Percentiles rank a stretch among this genome's conserved stretches.
Conservation (phyloP, 2,113 vertebrate genomes). For the Asarcornis scutulata region DNA sequence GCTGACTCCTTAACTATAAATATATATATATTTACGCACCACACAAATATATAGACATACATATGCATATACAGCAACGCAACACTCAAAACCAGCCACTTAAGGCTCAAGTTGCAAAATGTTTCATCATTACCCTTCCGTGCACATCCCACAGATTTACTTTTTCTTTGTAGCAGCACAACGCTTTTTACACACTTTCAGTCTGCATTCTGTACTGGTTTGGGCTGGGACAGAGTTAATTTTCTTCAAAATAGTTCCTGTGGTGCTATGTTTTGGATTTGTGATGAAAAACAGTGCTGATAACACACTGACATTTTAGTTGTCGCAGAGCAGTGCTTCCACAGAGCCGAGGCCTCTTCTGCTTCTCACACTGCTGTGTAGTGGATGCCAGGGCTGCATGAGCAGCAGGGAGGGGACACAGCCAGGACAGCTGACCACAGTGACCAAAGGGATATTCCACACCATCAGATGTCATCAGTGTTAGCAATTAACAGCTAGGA, state of each 20-base stretch:
- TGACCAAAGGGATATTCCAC: not conserved
- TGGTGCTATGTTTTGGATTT: not conserved
- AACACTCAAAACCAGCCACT: not conserved
- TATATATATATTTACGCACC: no score
- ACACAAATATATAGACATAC: no score
- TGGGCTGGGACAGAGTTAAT: not conserved
- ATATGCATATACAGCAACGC: not conserved
- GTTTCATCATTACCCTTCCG: not conserved
- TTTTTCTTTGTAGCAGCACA: not conserved
- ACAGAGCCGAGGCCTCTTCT: not conserved
- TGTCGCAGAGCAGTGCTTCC: not conserved
- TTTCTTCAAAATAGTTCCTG: not conserved
- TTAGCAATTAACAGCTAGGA: not conserved
- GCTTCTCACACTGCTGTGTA: not conserved
- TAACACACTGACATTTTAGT: not conserved
- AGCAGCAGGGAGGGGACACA: not conserved
- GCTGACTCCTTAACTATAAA: not conserved
- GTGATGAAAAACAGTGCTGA: not conserved
- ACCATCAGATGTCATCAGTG: not conserved
- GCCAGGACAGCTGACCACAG: not conserved
- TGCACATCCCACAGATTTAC: not conserved
- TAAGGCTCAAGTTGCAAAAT: not conserved
- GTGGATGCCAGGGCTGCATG: not conserved
- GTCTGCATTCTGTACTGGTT: not conserved
- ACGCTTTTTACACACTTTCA: not conserved